These are phyloP conservation scores for Lathamus discolor DNA, from an alignment of 2,113 vertebrate genomes.

Conservation along the genomic window DNA sequence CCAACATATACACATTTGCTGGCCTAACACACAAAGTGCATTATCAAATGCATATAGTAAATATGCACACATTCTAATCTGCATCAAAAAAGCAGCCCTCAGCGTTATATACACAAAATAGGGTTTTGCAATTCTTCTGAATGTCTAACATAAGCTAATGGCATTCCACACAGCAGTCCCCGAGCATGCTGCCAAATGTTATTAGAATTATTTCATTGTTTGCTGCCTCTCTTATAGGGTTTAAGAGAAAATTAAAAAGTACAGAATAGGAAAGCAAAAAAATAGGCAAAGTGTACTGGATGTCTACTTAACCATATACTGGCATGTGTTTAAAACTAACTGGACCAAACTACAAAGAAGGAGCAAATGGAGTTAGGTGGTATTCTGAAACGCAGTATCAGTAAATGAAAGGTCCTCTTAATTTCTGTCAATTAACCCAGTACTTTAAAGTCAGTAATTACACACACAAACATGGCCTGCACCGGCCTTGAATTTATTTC, in stretches of 20 bases:
- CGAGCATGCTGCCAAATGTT: background rate
- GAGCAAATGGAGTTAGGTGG: background rate
- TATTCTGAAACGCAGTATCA: slow-evolving; percentile 45
- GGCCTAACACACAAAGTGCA: background rate
- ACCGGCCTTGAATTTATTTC: slow-evolving; percentile 73
- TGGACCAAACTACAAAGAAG: background rate
- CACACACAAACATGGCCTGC: slow-evolving; percentile 67
- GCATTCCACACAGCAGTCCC: background rate
- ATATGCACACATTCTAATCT: background rate
- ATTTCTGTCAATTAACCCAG: slow-evolving; percentile 74
- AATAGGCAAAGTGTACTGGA: background rate
- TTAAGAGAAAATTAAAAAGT: background rate
- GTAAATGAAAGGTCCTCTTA: slow-evolving; percentile 65
- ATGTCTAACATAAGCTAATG: background rate
- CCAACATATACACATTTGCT: background rate
- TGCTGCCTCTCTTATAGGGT: background rate
- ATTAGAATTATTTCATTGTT: background rate
- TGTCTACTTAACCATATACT: background rate
- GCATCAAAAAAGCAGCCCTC: background rate
- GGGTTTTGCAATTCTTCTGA: background rate
- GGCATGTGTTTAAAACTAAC: background rate
- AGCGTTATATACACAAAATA: background rate
- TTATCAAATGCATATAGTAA: background rate
- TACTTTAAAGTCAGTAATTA: slow-evolving; percentile 78
- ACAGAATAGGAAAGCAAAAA: background rate